Percentiles rank a stretch among this genome's conserved stretches.
Conservation (phyloP, 1,140 invertebrate species). For the Drosophila pachea region DNA sequence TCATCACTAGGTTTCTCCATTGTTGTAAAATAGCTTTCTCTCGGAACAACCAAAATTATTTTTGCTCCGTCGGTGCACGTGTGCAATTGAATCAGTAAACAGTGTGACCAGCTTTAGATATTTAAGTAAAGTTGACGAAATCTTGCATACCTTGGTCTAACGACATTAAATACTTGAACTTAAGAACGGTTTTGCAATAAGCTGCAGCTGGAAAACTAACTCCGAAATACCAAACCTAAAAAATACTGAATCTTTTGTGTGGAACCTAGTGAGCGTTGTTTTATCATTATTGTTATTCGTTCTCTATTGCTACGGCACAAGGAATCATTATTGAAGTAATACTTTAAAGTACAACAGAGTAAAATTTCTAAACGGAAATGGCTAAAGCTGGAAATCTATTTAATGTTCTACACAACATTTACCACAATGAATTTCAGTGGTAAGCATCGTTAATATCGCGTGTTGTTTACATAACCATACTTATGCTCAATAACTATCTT, state of each 20-base stretch:
- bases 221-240: conserved; percentile 6
- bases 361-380: conserved; percentile 54
- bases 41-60: neutral
- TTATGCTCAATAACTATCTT: conserved; percentile 10
- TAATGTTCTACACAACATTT: conserved; percentile 78
- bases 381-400: conserved; percentile 64
- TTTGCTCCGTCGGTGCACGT: conserved; percentile 51
- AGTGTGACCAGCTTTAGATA: conserved; percentile 19
- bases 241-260: conserved; percentile 9
- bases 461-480: conserved; percentile 49
- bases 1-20: conserved; percentile 58
- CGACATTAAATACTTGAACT: too few relatives aligned
- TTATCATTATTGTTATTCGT: conserved; percentile 2
- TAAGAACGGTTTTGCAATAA: neutral
- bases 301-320: conserved; percentile 21
- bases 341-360: conserved; percentile 15
- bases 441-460: conserved; percentile 52
- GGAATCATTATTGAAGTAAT: conserved; percentile 17
- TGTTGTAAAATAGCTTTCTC: conserved; percentile 1
- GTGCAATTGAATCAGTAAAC: conserved; percentile 21
- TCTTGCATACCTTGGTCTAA: too few relatives aligned
- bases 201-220: neutral
- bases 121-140: too few relatives aligned
- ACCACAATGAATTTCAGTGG: conserved; percentile 81
- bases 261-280: conserved; percentile 16